Evolutionary conservation across 2,797 vertebrate species (phyloP), one percentile per base, ranked within the genome.

Genomic region (Cheirogaleus major): DNA sequence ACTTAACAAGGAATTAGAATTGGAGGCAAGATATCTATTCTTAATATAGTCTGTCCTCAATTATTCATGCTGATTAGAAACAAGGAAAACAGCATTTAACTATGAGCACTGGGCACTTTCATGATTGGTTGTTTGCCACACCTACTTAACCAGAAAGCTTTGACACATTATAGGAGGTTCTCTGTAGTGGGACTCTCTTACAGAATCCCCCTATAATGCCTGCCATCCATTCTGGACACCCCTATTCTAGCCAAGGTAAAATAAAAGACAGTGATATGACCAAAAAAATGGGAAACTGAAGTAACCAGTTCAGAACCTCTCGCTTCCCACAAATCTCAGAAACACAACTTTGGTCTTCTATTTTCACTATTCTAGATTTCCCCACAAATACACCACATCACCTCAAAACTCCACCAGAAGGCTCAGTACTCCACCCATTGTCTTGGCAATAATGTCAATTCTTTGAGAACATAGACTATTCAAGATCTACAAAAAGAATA

Each of bases 391-490:
- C 0, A 89, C 35, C 18, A 61, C 17, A 27, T 87, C 41, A 93
- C 15, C 30, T 72, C 45, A 83, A n/a, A 72, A 83, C n/a, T 86
- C 43, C n/a, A 91, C 35, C 32, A 92, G 55, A 94, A 95, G 27
- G 4, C 3, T 65, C 15, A 65, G 32, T 65, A 65, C 32, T 65
- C 63, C 91, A 79, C 65, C 7, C 32, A 35, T 7, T 96, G n/a
- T 92, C 55, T 95, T 76, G 30, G 45, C 38, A 93, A 95, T 73
- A 88, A 85, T 48, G 89, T n/a, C 38, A 96, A 95, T 48, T n/a
- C 78, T 93, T 84, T 96, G 52, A 82, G 81, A 95, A 79, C 38
- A 86, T 22, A 93, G 70, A 76, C 9, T 67, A 76, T 63, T 93
- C 5, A 95, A 93, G 7, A 81, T 95, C 13, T 59, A 32, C 63